Evolutionary conservation across 2,888 invertebrate genomes (phyloP).

Genomic region (Halocaridina rubra): DNA sequence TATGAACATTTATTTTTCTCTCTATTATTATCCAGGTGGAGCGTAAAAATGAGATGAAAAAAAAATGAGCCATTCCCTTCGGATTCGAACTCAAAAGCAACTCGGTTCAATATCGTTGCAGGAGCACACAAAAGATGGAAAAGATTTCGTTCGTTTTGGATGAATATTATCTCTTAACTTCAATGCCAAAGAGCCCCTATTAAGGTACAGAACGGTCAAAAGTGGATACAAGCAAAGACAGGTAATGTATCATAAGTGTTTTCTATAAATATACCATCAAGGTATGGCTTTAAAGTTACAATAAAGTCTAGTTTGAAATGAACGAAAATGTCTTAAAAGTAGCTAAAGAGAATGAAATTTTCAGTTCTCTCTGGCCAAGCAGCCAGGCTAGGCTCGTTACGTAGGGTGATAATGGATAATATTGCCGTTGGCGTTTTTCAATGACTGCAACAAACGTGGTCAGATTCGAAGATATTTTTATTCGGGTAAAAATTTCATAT

Average conservation of each 20-base stretch:
- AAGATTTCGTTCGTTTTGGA: background rate
- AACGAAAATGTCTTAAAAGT: background rate
- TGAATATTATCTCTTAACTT: no score
- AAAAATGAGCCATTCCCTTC: slow-evolving; percentile 45
- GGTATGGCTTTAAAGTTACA: no score
- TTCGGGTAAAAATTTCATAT: no score
- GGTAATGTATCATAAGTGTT: no score
- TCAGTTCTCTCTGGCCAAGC: background rate
- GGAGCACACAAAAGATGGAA: background rate
- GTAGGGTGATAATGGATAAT: slow-evolving; percentile 51
- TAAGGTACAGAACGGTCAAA: no score
- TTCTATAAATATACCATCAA: no score
- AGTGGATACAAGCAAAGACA: no score
- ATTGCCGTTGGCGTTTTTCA: slow-evolving; percentile 51
- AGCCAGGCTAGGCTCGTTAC: slow-evolving; percentile 32
- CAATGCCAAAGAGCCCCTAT: no score
- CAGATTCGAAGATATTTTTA: slow-evolving; percentile 51
- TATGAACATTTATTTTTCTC: background rate
- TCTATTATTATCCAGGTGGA: slow-evolving; percentile 10
- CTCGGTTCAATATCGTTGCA: background rate
- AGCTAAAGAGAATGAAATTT: background rate
- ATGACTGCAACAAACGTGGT: slow-evolving; percentile 56
- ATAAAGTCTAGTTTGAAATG: no score
- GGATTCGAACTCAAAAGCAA: slow-evolving; percentile 43
- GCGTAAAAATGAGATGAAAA: slow-evolving; percentile 49